These are phyloP conservation scores for Diadegma fenestrale DNA, from an alignment of 2,888 invertebrate species.

Conservation along the genomic window DNA sequence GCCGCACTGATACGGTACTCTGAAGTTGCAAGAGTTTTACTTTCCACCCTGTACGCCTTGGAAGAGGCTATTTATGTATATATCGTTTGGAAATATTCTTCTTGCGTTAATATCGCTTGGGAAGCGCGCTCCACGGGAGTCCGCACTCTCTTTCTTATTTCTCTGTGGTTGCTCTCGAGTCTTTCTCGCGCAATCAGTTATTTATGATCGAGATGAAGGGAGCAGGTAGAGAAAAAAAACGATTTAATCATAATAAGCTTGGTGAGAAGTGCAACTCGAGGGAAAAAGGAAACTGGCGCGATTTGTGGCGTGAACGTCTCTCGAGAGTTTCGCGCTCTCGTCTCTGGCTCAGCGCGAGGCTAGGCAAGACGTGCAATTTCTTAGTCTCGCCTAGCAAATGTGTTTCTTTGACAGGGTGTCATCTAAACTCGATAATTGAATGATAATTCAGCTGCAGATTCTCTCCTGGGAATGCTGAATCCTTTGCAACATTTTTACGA, in stretches of 20 bases:
- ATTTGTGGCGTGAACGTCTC: slow-evolving; percentile 48
- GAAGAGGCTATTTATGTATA: slow-evolving; percentile 53
- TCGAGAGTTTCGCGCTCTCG: background rate
- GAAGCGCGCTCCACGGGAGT: slow-evolving; percentile 65
- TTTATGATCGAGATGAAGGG: slow-evolving; percentile 57
- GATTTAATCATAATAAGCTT: slow-evolving; percentile 64
- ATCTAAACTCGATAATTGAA: slow-evolving; percentile 43
- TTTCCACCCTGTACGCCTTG: slow-evolving; percentile 25
- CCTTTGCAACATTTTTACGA: background rate
- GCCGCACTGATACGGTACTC: slow-evolving; percentile 53
- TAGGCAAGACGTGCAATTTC: slow-evolving; percentile 23
- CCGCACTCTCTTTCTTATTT: slow-evolving; percentile 36
- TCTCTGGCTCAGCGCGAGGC: slow-evolving; percentile 23
- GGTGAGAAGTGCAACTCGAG: slow-evolving; percentile 41
- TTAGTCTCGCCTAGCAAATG: background rate
- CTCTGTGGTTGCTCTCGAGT: slow-evolving; percentile 35
- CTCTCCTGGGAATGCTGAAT: background rate
- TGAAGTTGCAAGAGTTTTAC: slow-evolving; percentile 28
- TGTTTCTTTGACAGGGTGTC: background rate
- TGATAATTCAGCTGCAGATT: slow-evolving; percentile 14
- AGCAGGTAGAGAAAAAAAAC: slow-evolving; percentile 8
- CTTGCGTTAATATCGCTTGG: slow-evolving; percentile 55
- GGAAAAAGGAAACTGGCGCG: slow-evolving; percentile 16
- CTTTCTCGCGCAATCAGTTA: slow-evolving; percentile 64
- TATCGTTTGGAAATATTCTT: slow-evolving; percentile 63